Evolutionary conservation across 2,113 vertebrate genomes (phyloP), one percentile per base, ranked within the genome.

Genomic region (Aptenodytes forsteri): DNA sequence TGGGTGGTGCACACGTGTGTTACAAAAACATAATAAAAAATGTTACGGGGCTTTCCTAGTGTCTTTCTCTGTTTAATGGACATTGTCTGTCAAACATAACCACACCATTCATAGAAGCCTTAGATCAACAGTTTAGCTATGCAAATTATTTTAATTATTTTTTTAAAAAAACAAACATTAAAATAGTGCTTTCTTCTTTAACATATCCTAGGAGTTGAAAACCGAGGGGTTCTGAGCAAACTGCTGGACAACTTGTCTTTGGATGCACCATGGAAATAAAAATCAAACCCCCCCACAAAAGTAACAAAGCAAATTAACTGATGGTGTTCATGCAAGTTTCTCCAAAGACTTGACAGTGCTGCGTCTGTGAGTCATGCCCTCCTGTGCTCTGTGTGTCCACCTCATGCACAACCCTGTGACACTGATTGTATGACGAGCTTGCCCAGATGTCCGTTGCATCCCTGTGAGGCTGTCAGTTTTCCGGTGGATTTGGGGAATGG

Each of bases 51-150:
- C 97, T 97, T 98, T 90, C 92, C 97, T 94, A 91, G 95, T 94
- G 95, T 97, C 95, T 97, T 95, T 98, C 89, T 98, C 94, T 97
- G 94, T 98, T 98, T 82, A 97, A 92, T 97, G 95, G 95, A 93
- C 92, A 91, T 97, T 97, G 94, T 97, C 93, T 97, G 97, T 98
- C 97, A 96, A 95, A 96, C 97, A 92, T 97, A 96, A 97, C 95
- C 97, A 97, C 97, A 91, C 97, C 97, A 93, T 96, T 98, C 97
- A 97, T 98, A 98, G 98, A 98, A 98, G 98, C 98, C 98, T 98
- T 98, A 98, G 98, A 98, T 96, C 96, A 98, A 98, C 97, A 97
- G 97, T 98, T 98, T 98, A 98, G 98, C 98, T 98, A 98, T 98
- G 98, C 98, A 98, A 98, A 97, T 98, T 98, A 98, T 96, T 98